Conservation (phyloP, 2,113 vertebrate species). For the Phrynosoma blainvillii region DNA sequence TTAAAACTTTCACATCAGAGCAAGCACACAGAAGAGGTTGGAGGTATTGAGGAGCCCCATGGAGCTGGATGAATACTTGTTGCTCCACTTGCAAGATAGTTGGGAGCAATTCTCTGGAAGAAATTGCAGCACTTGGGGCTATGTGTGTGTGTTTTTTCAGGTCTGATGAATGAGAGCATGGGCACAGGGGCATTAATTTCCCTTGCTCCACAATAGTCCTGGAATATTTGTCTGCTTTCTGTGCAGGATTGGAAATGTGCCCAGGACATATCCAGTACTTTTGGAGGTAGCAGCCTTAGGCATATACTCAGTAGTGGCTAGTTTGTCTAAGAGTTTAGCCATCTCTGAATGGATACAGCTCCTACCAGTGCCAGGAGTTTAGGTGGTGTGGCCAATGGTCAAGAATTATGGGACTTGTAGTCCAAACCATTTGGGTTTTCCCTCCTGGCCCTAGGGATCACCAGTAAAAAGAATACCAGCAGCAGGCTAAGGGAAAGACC, state of each 20-base stretch:
- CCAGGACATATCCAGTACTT: neutral
- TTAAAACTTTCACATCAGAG: slow-evolving; percentile 38
- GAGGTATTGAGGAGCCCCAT: neutral
- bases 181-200: neutral
- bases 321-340: too few relatives aligned
- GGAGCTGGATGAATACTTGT: fast-evolving
- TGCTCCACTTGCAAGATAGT: neutral
- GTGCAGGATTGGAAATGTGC: neutral
- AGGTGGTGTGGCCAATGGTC: too few relatives aligned
- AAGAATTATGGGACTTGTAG: too few relatives aligned
- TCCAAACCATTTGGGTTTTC: too few relatives aligned
- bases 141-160: neutral
- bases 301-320: too few relatives aligned
- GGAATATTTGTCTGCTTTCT: neutral
- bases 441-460: too few relatives aligned
- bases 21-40: neutral
- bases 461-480: too few relatives aligned
- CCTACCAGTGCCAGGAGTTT: too few relatives aligned
- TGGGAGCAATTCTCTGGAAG: neutral
- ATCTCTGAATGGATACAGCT: neutral
- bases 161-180: neutral
- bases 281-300: too few relatives aligned
- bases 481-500: too few relatives aligned
- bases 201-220: neutral
- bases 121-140: neutral